Evolutionary conservation across 2,797 vertebrate species (phyloP).

Genomic region (Semaprochilodus insignis): DNA sequence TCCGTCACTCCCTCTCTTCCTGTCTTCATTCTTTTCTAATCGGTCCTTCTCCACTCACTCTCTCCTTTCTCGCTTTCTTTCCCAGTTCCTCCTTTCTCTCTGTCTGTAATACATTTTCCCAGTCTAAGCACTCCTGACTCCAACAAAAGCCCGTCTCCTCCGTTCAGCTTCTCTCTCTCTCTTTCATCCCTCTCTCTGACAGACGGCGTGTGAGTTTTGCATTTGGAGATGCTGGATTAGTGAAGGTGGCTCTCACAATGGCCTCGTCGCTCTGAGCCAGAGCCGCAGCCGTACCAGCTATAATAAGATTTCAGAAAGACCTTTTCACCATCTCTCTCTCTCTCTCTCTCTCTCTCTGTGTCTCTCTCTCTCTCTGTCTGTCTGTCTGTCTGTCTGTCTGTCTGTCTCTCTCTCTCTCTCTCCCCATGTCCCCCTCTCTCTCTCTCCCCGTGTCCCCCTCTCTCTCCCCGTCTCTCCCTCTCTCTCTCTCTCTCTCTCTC

Average conservation of each 20-base stretch:
- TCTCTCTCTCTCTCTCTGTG: neutral
- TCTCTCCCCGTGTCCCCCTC: no score
- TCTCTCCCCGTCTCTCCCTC: no score
- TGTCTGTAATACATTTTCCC: no score
- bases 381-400: neutral
- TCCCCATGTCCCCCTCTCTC: neutral
- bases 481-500: no score
- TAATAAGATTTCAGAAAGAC: slow-evolving; percentile 44
- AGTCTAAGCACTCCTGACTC: no score
- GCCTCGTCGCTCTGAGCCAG: slow-evolving; percentile 4
- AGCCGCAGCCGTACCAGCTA: slow-evolving; percentile 1
- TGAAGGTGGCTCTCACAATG: slow-evolving; percentile 29
- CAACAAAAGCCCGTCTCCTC: neutral
- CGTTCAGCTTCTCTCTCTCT: neutral
- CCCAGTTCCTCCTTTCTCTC: neutral
- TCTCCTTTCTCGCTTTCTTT: neutral
- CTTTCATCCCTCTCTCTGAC: neutral
- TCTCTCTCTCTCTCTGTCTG: no score
- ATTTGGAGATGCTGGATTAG: slow-evolving; percentile 46
- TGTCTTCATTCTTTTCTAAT: neutral
- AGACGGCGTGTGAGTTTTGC: slow-evolving; percentile 31
- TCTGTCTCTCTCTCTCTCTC: neutral
- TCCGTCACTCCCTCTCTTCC: neutral
- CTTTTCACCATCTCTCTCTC: neutral
- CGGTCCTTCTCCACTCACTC: neutral